A percentile compares a stretch with the other conserved stretches of the same genome.
Conservation (phyloP, 2,888 invertebrate species). For the Arge pagana region DNA sequence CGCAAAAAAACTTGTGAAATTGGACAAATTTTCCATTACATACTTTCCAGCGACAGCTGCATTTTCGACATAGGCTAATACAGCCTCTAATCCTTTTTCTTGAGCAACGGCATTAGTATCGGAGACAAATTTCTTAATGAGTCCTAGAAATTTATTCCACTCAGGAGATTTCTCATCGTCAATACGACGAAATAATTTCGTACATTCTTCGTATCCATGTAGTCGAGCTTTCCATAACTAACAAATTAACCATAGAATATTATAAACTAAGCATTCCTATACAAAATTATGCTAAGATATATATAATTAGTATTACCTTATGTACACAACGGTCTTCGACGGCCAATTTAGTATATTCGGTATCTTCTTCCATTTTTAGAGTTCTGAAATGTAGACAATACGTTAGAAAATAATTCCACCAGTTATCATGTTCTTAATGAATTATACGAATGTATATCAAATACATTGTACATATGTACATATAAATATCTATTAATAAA, state of each 20-base stretch:
- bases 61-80: conserved; percentile 88
- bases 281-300: conserved; percentile 4
- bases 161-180: conserved; percentile 94
- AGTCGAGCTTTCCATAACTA: conserved; percentile 93
- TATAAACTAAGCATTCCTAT: neutral
- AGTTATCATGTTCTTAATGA: neutral
- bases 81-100: conserved; percentile 93
- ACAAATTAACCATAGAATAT: conserved; percentile 10
- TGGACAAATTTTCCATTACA: conserved; percentile 36
- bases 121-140: conserved; percentile 91
- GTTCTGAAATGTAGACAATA: neutral
- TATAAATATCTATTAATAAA: neutral
- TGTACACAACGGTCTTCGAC: conserved; percentile 91
- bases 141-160: conserved; percentile 87
- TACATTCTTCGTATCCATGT: conserved; percentile 91
- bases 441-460: neutral
- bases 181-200: conserved; percentile 83
- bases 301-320: conserved; percentile 63
- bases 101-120: conserved; percentile 96
- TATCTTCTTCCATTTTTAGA: conserved; percentile 77
- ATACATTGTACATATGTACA: neutral
- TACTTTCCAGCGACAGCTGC: conserved; percentile 83
- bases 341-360: conserved; percentile 84
- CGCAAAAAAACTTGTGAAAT: conserved; percentile 1
- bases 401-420: no score